A percentile compares a stretch with the other conserved stretches of the same genome.
These are phyloP conservation scores for Pterostichus niger DNA, from an alignment of 2,888 invertebrate genomes.

Conservation along the genomic window DNA sequence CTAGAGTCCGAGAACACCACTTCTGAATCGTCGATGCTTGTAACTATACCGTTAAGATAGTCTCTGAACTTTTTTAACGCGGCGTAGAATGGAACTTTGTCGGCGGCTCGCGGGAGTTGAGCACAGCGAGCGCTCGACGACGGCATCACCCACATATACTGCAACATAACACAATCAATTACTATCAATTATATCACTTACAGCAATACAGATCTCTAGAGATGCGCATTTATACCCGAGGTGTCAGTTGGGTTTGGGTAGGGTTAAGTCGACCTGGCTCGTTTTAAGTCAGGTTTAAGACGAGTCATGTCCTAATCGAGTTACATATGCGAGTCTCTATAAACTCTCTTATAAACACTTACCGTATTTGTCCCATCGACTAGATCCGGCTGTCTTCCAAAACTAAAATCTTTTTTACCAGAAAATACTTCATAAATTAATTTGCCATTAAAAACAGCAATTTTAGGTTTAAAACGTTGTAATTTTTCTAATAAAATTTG, in stretches of 20 bases:
- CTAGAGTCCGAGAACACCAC: conserved; percentile 90
- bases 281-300: too few species aligned
- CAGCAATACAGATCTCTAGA: not conserved
- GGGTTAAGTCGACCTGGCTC: too few species aligned
- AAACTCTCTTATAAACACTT: conserved; percentile 75
- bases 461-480: conserved; percentile 95
- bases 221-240: too few species aligned
- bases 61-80: conserved; percentile 97
- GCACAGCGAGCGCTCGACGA: conserved; percentile 98
- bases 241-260: too few species aligned
- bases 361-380: conserved; percentile 97
- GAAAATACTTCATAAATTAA: conserved; percentile 98
- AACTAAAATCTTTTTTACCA: conserved; percentile 97
- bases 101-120: conserved; percentile 97
- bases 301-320: too few species aligned
- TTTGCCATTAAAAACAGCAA: conserved; percentile 99
- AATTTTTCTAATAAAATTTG: conserved; percentile 93
- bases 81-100: conserved; percentile 98
- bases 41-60: conserved; percentile 91
- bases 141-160: conserved; percentile 99
- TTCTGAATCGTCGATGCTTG: conserved; percentile 92
- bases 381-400: conserved; percentile 96
- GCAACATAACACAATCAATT: conserved; percentile 69
- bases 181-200: not conserved
- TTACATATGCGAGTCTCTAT: too few species aligned